Conservation (phyloP, 2,797 vertebrate genomes). For the Rhincodon typus region DNA sequence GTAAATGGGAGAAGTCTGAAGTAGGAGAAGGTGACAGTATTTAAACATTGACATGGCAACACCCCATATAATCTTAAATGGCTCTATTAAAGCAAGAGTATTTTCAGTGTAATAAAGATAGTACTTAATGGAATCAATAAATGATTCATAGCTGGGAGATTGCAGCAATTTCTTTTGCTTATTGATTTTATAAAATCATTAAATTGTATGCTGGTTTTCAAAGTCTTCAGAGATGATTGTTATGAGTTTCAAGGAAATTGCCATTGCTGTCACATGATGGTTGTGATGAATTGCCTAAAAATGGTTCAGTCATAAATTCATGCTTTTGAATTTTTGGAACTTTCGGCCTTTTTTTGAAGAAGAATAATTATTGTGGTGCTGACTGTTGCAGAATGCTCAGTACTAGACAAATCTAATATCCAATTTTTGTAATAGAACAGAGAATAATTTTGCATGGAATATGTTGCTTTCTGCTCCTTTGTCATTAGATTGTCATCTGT, state of each 20-base stretch:
- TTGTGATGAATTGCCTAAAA: background rate
- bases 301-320: background rate
- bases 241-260: background rate
- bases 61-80: background rate
- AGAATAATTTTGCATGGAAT: background rate
- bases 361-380: background rate
- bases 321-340: background rate
- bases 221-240: background rate
- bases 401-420: background rate
- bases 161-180: background rate
- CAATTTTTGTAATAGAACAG: background rate
- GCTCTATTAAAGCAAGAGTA: background rate
- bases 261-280: background rate
- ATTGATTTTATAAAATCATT: conserved; percentile 6
- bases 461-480: background rate
- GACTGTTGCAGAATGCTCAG: background rate
- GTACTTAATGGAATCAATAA: background rate
- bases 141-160: background rate
- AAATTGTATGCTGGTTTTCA: background rate
- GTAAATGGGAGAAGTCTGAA: background rate
- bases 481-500: background rate
- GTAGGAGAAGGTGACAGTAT: background rate
- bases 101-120: background rate
- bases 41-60: background rate
- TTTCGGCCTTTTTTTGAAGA: background rate